Percentiles rank a stretch among this genome's conserved stretches.
phyloP scores from a whole-genome alignment of 2,113 vertebrate species.

The Camarhynchus parvulus region DNA sequence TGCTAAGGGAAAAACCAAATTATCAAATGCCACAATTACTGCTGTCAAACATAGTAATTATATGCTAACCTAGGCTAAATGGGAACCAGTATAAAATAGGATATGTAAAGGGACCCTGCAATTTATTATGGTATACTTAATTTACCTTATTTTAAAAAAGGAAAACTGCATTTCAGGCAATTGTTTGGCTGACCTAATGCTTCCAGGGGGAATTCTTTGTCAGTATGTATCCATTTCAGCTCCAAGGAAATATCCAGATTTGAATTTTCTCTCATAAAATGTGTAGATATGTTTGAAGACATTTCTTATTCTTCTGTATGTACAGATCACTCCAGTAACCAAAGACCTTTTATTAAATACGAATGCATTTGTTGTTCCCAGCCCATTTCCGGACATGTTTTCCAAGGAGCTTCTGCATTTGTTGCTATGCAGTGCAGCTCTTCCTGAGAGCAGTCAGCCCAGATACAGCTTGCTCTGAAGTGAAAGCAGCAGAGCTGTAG shows the following conservation, averaged over 20 bases:
- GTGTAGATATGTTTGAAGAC: not conserved
- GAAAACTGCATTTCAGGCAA: not conserved
- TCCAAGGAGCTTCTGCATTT: not conserved
- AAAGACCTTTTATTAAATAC: not conserved
- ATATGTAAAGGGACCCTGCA: not conserved
- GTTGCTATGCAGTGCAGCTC: not conserved
- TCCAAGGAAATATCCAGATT: not conserved
- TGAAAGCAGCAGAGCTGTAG: not conserved
- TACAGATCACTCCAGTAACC: not conserved
- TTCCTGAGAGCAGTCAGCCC: not conserved
- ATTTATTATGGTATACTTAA: not conserved
- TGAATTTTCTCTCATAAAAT: not conserved
- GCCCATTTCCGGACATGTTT: not conserved
- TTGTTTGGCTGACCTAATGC: not conserved
- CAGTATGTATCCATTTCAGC: not conserved
- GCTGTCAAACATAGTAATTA: not conserved
- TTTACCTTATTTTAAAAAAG: not conserved
- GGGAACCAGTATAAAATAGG: not conserved
- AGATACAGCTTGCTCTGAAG: not conserved
- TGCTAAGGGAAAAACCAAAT: not conserved
- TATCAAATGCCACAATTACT: not conserved
- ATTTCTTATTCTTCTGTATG: not conserved
- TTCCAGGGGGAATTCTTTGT: not conserved
- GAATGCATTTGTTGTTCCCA: not conserved
- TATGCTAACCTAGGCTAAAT: not conserved